phyloP scores from a whole-genome alignment of 2,113 vertebrate species.

The Scomber colias region DNA sequence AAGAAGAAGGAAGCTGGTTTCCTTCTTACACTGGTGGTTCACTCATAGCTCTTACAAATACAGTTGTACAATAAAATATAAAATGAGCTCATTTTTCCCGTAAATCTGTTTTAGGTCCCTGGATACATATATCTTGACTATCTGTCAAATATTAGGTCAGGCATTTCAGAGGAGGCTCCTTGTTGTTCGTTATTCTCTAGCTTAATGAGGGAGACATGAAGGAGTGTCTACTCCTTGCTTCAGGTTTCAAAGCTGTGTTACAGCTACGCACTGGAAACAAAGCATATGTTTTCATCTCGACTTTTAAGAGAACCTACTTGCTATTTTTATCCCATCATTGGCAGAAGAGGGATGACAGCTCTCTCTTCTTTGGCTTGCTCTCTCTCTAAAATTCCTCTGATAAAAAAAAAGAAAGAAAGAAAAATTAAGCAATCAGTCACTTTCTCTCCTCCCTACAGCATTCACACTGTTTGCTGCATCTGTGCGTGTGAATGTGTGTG shows the following conservation, averaged over 20 bases:
- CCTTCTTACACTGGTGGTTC: constrained; percentile 13
- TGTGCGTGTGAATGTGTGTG: constrained; percentile 23
- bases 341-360: constrained; percentile 74
- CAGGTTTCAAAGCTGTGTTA: constrained; percentile 72
- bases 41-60: constrained; percentile 27
- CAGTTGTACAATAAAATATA: constrained; percentile 46
- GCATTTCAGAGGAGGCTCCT: constrained; percentile 65
- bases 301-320: constrained; percentile 81
- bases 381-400: constrained; percentile 54
- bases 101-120: constrained; percentile 60
- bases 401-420: constrained; percentile 40
- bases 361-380: constrained; percentile 49
- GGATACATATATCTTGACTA: constrained; percentile 64
- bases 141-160: constrained; percentile 80
- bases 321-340: constrained; percentile 79
- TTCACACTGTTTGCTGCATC: constrained; percentile 6
- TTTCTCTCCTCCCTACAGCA: constrained; percentile 52
- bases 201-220: constrained; percentile 69
- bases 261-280: constrained; percentile 74
- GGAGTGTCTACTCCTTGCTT: constrained; percentile 68
- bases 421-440: constrained; percentile 69
- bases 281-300: constrained; percentile 80
- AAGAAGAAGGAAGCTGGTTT: constrained; percentile 26
- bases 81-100: constrained; percentile 47
- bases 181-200: constrained; percentile 68